phyloP scores from a whole-genome alignment of 92 coral and sea anemone species.

The Porites lobata region DNA sequence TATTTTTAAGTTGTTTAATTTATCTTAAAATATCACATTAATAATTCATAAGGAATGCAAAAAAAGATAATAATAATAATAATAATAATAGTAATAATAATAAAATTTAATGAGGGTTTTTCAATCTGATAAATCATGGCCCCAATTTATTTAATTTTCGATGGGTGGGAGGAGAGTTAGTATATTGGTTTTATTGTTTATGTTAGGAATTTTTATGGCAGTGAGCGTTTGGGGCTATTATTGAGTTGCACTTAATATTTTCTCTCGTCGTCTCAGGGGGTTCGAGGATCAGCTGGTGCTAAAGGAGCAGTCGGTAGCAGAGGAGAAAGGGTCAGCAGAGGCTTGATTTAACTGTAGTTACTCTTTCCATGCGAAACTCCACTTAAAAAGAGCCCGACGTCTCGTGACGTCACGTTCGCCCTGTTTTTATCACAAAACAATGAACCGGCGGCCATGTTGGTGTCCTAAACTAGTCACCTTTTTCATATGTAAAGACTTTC shows the following conservation, averaged over 20 bases:
- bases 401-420: too few relatives aligned
- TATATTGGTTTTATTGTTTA: too few relatives aligned
- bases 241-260: neutral
- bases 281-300: conserved; percentile 62
- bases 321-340: conserved; percentile 62
- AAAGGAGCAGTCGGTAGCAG: conserved; percentile 56
- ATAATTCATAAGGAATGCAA: too few relatives aligned
- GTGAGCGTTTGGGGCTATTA: neutral
- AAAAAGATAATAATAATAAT: neutral
- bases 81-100: neutral
- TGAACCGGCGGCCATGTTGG: too few relatives aligned
- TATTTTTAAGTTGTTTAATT: neutral
- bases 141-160: too few relatives aligned
- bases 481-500: too few relatives aligned
- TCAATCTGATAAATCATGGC: too few relatives aligned
- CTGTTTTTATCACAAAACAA: too few relatives aligned
- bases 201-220: neutral
- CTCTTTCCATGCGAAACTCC: neutral
- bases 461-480: too few relatives aligned
- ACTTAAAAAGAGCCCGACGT: too few relatives aligned
- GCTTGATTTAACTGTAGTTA: neutral
- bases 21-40: neutral
- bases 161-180: too few relatives aligned
- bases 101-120: neutral
- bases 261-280: conserved; percentile 44